Conservation (phyloP, 2,888 invertebrate species). For the Diarsia mendica region DNA sequence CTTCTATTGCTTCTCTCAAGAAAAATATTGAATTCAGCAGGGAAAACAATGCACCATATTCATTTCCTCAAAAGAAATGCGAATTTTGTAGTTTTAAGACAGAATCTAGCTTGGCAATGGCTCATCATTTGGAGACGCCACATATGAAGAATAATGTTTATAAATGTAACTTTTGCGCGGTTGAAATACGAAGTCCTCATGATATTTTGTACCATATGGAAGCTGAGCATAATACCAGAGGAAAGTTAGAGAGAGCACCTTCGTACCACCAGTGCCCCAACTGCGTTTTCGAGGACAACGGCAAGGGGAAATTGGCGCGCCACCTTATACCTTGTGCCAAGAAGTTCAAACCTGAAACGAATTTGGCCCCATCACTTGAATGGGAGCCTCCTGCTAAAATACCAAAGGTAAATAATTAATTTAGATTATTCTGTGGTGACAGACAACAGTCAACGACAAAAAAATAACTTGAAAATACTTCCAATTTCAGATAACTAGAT, state of each 20-base stretch:
- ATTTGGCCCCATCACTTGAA: constrained; percentile 96
- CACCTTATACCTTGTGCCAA: constrained; percentile 97
- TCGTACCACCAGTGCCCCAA: constrained; percentile 97
- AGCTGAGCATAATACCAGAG: constrained; percentile 95
- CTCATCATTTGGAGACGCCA: constrained; percentile 96
- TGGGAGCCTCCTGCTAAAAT: constrained; percentile 99
- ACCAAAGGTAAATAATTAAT: constrained; percentile 91
- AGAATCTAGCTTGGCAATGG: constrained; percentile 95
- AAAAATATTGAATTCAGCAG: constrained; percentile 96
- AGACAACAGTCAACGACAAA: neutral
- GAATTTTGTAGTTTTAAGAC: constrained; percentile 97
- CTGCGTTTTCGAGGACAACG: constrained; percentile 98
- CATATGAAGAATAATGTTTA: constrained; percentile 97
- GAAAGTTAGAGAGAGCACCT: constrained; percentile 95
- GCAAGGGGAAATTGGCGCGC: constrained; percentile 96
- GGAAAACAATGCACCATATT: constrained; percentile 95
- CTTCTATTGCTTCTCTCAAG: constrained; percentile 95
- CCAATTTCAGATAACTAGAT: constrained; percentile 76
- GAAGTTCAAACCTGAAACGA: constrained; percentile 96
- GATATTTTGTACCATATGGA: constrained; percentile 98
- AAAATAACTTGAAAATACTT: neutral
- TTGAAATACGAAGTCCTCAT: constrained; percentile 95
- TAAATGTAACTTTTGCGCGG: constrained; percentile 96
- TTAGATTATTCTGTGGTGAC: neutral
- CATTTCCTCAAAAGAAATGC: constrained; percentile 94